These are phyloP conservation scores for Sceloporus undulatus DNA, from an alignment of 2,113 vertebrate genomes.

Conservation along the genomic window DNA sequence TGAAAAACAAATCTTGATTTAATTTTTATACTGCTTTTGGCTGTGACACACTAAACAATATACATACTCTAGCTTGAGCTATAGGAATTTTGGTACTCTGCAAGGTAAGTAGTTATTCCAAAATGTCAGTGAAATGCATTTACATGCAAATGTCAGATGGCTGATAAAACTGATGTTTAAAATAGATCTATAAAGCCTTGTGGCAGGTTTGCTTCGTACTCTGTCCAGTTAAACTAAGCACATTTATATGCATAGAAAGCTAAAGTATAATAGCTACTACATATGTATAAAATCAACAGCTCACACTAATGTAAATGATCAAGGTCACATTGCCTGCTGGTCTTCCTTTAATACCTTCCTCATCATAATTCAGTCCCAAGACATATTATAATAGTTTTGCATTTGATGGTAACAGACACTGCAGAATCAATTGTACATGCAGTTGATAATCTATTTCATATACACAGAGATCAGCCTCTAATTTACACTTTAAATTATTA, in stretches of 20 bases:
- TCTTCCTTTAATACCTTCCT: not conserved
- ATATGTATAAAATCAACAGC: constrained; percentile 2
- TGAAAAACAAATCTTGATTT: accelerated
- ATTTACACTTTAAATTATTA: constrained; percentile 29
- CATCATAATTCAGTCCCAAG: constrained; percentile 1
- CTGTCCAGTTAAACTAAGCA: constrained; percentile 13
- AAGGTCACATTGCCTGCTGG: constrained; percentile 26
- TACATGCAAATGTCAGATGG: not conserved
- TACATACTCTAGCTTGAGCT: not conserved
- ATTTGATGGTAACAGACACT: not conserved
- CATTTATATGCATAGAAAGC: not conserved
- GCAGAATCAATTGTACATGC: not conserved
- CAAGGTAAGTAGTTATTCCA: constrained; percentile 7
- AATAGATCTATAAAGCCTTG: constrained; percentile 5
- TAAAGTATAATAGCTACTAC: constrained; percentile 2
- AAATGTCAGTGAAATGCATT: not conserved
- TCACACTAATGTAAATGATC: constrained; percentile 13
- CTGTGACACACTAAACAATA: not conserved
- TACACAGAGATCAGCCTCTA: not conserved
- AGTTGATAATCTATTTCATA: not conserved
- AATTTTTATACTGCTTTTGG: constrained; percentile 11
- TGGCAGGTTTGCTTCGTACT: constrained; percentile 2
- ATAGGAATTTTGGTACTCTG: accelerated
- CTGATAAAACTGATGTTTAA: not conserved
- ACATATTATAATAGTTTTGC: constrained; percentile 24